phyloP scores from a whole-genome alignment of 2,113 vertebrate genomes.

The Ophthalmotilapia sp. region DNA sequence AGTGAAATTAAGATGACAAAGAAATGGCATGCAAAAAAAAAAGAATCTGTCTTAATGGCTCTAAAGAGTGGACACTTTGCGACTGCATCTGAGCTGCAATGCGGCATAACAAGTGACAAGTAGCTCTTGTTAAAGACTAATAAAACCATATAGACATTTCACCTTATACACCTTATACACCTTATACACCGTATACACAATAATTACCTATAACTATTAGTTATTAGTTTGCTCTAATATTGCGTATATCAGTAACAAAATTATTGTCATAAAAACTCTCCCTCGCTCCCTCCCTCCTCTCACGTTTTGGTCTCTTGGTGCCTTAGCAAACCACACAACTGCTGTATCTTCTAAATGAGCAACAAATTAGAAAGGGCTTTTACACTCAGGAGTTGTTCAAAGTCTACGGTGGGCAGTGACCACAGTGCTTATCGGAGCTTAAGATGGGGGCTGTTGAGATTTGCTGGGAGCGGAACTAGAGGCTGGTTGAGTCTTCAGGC shows the following conservation, averaged over 20 bases:
- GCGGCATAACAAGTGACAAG: conserved; percentile 46
- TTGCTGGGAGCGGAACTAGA: conserved; percentile 45
- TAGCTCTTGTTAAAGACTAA: conserved; percentile 39
- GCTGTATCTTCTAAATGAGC: conserved; percentile 29
- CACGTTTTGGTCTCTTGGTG: not conserved
- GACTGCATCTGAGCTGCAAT: conserved; percentile 46
- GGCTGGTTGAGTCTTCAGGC: conserved; percentile 55
- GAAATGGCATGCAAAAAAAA: not conserved
- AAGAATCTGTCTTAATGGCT: conserved; percentile 7
- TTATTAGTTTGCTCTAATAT: conserved; percentile 15
- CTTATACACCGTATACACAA: not conserved
- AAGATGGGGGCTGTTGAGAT: conserved; percentile 48
- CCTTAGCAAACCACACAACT: conserved; percentile 2
- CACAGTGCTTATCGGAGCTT: conserved; percentile 53
- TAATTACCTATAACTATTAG: conserved; percentile 35
- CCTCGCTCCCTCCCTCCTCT: not conserved
- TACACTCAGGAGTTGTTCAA: conserved; percentile 33
- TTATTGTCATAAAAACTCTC: not conserved
- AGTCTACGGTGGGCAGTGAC: conserved; percentile 47
- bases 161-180: not conserved
- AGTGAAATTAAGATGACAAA: conserved; percentile 58
- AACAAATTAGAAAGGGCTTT: conserved; percentile 28
- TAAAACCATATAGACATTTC: conserved; percentile 28
- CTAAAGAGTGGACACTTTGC: conserved; percentile 28
- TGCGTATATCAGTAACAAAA: conserved; percentile 3